Base-by-base conservation (phyloP, 35 echinoderm and acorn worm genomes). In the Diadema setosum region DNA sequence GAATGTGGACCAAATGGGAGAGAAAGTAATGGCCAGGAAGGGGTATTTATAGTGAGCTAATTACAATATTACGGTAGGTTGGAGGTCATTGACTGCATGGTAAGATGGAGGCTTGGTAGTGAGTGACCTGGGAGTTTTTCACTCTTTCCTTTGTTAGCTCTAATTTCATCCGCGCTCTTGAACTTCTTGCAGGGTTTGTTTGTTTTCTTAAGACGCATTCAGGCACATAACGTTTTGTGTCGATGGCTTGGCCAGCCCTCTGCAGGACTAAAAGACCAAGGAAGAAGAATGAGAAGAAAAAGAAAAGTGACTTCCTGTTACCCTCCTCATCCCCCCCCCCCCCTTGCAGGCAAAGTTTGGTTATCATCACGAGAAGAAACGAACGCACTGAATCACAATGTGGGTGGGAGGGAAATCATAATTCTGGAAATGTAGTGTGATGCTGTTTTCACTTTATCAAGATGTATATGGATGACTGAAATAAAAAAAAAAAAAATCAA, bases 41-140 rank as follows among this genome's bases (percentile, higher is more conserved):
- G 73, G 73, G 73, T 26, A 34, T 41, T n/a, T n/a, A 78, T 78
- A 26, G 7, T n/a, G 16, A 36, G 18, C 73, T 78, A 78, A 78
- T 78, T 78, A 78, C 25, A 36, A 78, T 78, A 25, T 42, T 78
- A 26, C 37, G 63, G 63, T 78, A 78, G 9, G 48, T 44, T 15
- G 24, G 73, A 44, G 73, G 73, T 78, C 73, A 78, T 42, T 78
- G 73, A 78, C 73, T 78, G 73, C 35, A n/a, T 16, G 73, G 25
- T 9, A 52, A n/a, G 9, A 52, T 9, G 48, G 9, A 15, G 17
- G 73, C 15, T 11, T 9, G 48, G 48, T 52, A 9, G n/a, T 11
- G 9, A 52, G 48, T 52, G n/a, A 52, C n/a, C 48, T 11, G 9
- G n/a, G 9, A 9, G 48, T 9, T 52, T 52, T 52, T 9, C 48